phyloP scores from a whole-genome alignment of 2,797 vertebrate species.

The Lutjanus argentimaculatus region DNA sequence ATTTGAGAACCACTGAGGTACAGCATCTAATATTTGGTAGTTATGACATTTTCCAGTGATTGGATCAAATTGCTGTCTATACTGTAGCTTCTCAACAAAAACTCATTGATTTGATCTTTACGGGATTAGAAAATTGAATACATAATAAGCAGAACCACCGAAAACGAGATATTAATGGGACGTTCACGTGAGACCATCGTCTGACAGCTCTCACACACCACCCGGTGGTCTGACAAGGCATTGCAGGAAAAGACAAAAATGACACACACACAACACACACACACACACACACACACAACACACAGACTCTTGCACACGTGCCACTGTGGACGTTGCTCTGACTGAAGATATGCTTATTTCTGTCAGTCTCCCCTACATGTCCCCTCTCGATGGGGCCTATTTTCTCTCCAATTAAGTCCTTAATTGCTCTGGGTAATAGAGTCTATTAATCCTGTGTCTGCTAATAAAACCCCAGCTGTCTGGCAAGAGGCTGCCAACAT shows the following conservation, averaged over 20 bases:
- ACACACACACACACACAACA: not conserved
- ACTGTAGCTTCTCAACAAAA: not conserved
- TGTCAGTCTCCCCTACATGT: conserved; percentile 34
- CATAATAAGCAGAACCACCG: not conserved
- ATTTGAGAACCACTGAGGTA: too few species aligned
- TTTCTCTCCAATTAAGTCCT: conserved; percentile 78
- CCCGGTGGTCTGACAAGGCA: conserved; percentile 56
- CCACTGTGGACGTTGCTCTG: conserved; percentile 34
- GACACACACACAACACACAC: not conserved
- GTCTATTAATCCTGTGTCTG: conserved; percentile 76
- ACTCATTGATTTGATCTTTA: conserved; percentile 11
- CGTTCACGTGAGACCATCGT: not conserved
- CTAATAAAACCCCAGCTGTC: conserved; percentile 78
- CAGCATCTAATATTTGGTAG: not conserved
- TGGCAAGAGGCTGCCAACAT: conserved; percentile 63
- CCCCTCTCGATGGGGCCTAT: conserved; percentile 55
- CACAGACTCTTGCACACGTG: not conserved
- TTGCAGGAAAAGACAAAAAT: conserved; percentile 38
- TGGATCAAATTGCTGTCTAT: not conserved
- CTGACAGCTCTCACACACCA: conserved; percentile 48
- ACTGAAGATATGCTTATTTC: conserved; percentile 52
- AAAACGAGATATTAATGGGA: not conserved
- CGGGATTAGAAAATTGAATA: not conserved
- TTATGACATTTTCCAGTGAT: not conserved
- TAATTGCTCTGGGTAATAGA: conserved; percentile 77